Percentiles rank a stretch among this genome's conserved stretches.
phyloP scores from a whole-genome alignment of 2,888 invertebrate species.

The Tinea pellionella region DNA sequence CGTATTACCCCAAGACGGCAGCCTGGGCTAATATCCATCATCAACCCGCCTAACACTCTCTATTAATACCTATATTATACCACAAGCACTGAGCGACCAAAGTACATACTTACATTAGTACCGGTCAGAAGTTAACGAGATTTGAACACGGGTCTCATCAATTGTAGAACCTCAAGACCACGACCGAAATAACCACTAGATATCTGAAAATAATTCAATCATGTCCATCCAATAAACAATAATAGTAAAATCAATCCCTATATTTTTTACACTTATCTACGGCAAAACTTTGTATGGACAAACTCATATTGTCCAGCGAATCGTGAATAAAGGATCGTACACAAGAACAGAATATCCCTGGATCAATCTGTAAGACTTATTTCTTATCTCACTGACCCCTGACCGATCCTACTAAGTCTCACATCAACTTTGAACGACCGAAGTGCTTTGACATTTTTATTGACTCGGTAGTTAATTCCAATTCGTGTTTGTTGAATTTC shows the following conservation, averaged over 20 bases:
- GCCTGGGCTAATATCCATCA: too few species aligned
- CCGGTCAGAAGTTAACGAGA: too few species aligned
- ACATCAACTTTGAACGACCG: conserved; percentile 15
- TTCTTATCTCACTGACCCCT: conserved; percentile 57
- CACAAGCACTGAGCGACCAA: neutral
- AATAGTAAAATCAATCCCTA: neutral
- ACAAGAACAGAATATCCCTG: conserved; percentile 37
- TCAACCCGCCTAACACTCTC: too few species aligned
- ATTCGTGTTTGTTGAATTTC: neutral
- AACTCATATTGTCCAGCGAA: conserved; percentile 44
- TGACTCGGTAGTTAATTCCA: neutral
- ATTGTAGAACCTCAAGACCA: too few species aligned
- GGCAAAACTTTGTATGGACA: conserved; percentile 34
- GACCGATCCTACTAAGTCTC: conserved; percentile 20
- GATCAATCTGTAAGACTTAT: conserved; percentile 61
- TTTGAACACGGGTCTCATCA: too few species aligned
- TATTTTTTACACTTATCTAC: conserved; percentile 20
- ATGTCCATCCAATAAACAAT: neutral
- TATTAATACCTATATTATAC: too few species aligned
- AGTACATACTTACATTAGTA: too few species aligned
- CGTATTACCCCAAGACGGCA: too few species aligned
- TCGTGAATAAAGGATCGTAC: conserved; percentile 57
- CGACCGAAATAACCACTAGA: too few species aligned
- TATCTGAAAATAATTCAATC: neutral
- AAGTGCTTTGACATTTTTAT: conserved; percentile 12